Base-by-base conservation (phyloP, 53 echinoderm and acorn worm genomes). In the Arbacia lixula region DNA sequence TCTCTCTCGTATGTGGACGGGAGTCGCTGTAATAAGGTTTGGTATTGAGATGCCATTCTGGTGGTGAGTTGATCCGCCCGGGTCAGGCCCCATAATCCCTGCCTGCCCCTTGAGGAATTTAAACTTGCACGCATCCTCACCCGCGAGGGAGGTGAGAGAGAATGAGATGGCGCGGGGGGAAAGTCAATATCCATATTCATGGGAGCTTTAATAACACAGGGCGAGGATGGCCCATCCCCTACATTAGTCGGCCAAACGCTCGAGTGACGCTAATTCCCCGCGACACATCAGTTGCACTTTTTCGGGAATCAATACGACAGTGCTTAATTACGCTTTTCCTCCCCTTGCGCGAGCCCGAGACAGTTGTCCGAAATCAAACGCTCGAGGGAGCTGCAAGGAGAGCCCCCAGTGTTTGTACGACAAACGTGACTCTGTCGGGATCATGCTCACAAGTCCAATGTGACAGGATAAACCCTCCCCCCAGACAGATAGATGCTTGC, bases 221-320 rank as follows among this genome's bases (percentile, higher is more conserved):
- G 72, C 61, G 27, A 37, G 60, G 58, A 58, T 35, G 21, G 58
- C 32, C 53, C 78, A 77, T 77, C 60, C 78, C 41, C 16, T 41
- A 39, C 58, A 36, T 77, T 77, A 77, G 17, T 42, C 34, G 1
- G 40, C 78, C 78, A 26, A 57, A 17, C 25, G 39, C 60, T 12
- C 24, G 26, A 77, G 78, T 58, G 78, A 77, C 22, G 39, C 35
- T 77, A 77, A 77, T 58, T 77, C 78, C n/a, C 8, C 30, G 75
- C 75, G 75, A 75, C 78, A 77, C 78, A 58, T 58, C 60, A 22
- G 58, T 77, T 77, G 78, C 78, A 77, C 78, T 77, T 77, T 77
- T 37, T 77, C n/a, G n/a, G 78, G 78, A 77, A 77, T 77, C 78
- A 77, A 77, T 77, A 58, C 78, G 36, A 58, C 78, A 39, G 28